phyloP scores from a whole-genome alignment of 2,888 invertebrate species.

The Furcula furcula region DNA sequence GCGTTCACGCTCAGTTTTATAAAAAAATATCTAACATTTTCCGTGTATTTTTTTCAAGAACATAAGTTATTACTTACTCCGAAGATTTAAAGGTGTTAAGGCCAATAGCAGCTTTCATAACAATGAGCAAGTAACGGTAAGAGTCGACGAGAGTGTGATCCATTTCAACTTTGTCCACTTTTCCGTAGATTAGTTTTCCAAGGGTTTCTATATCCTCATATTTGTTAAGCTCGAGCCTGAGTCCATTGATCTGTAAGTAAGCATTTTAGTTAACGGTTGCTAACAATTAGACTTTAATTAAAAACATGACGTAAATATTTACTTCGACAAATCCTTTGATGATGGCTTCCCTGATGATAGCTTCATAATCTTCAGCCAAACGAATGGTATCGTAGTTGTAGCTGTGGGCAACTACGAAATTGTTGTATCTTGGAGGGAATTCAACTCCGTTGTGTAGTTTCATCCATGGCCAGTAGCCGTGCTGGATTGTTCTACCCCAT shows the following conservation, averaged over 20 bases:
- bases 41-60: neutral
- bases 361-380: conserved; percentile 67
- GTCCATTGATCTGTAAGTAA: conserved; percentile 53
- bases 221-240: conserved; percentile 58
- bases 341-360: conserved; percentile 81
- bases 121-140: conserved; percentile 82
- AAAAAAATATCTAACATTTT: conserved; percentile 1
- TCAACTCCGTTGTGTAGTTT: conserved; percentile 78
- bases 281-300: neutral
- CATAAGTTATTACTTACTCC: conserved; percentile 53
- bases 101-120: conserved; percentile 75
- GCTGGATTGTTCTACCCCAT: conserved; percentile 63
- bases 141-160: conserved; percentile 56
- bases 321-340: conserved; percentile 77
- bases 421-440: conserved; percentile 74
- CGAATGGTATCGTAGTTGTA: conserved; percentile 47
- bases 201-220: conserved; percentile 77
- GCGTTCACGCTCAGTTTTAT: too few relatives aligned
- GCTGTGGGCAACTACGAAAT: conserved; percentile 54
- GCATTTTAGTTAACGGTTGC: neutral
- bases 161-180: conserved; percentile 62
- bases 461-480: conserved; percentile 82
- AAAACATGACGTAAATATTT: conserved; percentile 17
- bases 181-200: conserved; percentile 76
- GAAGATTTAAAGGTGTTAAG: conserved; percentile 57